Evolutionary conservation across 2,113 vertebrate genomes (phyloP), one percentile per base, ranked within the genome.

Genomic region (Laterallus jamaicensis): DNA sequence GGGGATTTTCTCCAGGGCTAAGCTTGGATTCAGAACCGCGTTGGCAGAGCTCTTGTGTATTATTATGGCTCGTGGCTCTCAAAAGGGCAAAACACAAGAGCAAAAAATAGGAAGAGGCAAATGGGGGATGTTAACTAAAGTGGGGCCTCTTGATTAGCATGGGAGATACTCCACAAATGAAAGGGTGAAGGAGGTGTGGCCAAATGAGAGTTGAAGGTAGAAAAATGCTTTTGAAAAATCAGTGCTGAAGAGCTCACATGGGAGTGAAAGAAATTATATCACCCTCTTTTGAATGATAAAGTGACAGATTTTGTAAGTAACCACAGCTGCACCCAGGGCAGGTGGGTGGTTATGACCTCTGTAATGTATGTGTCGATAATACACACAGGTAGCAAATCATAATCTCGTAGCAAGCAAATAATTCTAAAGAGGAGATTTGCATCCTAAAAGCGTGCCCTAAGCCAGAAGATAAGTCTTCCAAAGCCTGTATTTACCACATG

Each of bases 1-100:
- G 44, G 44, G 40, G 80, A 93, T 97, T 97, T 98, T 97, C 94
- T 96, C 22, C 24, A 59, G n/a, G 21, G 24, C 55, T 91, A 67
- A 88, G 42, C 52, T 77, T 92, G 67, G 71, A 91, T 89, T 91
- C 80, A 42, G 35, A 54, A 73, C 50, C 1, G 1, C 54, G 21
- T 88, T 83, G 89, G 88, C 85, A 86, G 54, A 88, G 54, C 64
- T 62, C 56, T 92, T 82, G 68, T 92, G 90, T 90, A 86, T 97
- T 85, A 87, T 83, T 64, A 12, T 2, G 49, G 96, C 92, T 97
- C 88, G 81, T 62, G 82, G 95, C 50, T 86, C 90, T 95, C 84
- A 70, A 86, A 87, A 74, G 76, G 66, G 93, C 81, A 95, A 96
- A 95, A 85, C 68, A 70, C 68, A 95, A 96, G 82, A 47, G 89